Evolutionary conservation across 2,888 invertebrate genomes (phyloP).

Genomic region (Tolmerus cingulatus): DNA sequence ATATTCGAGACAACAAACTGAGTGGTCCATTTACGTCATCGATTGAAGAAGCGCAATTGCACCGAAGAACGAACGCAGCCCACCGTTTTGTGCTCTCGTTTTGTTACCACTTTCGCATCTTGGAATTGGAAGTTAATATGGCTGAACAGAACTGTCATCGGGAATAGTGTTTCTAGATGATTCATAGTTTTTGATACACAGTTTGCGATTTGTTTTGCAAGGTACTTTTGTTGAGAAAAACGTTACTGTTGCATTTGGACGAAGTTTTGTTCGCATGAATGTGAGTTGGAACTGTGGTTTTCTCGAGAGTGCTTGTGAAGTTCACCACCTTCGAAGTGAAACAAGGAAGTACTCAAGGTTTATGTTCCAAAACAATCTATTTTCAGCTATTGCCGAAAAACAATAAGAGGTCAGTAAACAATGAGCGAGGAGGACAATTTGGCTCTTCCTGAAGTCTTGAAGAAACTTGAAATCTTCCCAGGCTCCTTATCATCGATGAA

Average conservation of each 20-base stretch:
- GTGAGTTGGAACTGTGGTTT: not conserved
- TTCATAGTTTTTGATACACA: conserved; percentile 45
- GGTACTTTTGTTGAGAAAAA: not conserved
- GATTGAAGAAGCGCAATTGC: not conserved
- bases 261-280: not conserved
- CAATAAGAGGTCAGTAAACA: not conserved
- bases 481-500: conserved; percentile 55
- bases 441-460: conserved; percentile 66
- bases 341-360: conserved; percentile 23
- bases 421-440: conserved; percentile 56
- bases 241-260: not conserved
- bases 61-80: not conserved
- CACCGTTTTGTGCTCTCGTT: not conserved
- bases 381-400: not conserved
- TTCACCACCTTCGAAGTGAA: not conserved
- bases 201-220: not conserved
- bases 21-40: too few relatives aligned
- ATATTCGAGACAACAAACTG: too few relatives aligned
- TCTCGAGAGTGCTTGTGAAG: not conserved
- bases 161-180: conserved; percentile 46
- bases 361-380: not conserved
- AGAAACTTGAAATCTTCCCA: conserved; percentile 68
- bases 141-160: not conserved
- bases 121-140: conserved; percentile 7
- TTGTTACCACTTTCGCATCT: not conserved